Evolutionary conservation across 2,113 vertebrate species (phyloP).

Genomic region (Mormyrus lacerda): DNA sequence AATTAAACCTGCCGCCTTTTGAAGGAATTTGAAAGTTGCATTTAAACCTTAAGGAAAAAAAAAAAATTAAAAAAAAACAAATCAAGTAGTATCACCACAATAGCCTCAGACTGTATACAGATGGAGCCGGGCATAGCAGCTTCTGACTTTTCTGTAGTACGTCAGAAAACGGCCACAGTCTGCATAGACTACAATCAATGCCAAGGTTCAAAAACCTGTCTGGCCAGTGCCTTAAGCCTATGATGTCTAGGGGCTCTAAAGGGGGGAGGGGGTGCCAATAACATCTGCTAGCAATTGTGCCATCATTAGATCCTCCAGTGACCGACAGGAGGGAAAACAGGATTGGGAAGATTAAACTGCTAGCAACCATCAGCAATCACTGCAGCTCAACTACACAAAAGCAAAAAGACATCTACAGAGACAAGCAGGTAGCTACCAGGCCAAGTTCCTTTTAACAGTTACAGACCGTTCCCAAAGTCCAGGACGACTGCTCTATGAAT

Average conservation of each 20-base stretch:
- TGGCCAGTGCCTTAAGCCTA: constrained; percentile 59
- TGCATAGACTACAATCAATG: constrained; percentile 39
- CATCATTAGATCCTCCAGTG: constrained; percentile 66
- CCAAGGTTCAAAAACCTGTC: constrained; percentile 43
- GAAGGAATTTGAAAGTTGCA: constrained; percentile 55
- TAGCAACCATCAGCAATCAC: background rate
- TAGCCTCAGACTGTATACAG: constrained; percentile 53
- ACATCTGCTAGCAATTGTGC: constrained; percentile 45
- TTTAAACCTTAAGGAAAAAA: constrained; percentile 55
- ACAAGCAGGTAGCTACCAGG: background rate
- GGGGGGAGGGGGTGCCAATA: constrained; percentile 28
- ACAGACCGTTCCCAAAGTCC: background rate
- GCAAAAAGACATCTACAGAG: background rate
- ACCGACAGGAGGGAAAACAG: constrained; percentile 26
- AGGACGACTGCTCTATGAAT: background rate
- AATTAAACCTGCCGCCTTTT: constrained; percentile 45
- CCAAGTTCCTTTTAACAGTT: background rate
- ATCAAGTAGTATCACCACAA: constrained; percentile 46
- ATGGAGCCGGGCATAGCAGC: constrained; percentile 58
- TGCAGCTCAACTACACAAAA: background rate
- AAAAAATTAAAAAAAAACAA: constrained; percentile 51
- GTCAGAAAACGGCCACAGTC: constrained; percentile 70
- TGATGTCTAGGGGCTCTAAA: constrained; percentile 62
- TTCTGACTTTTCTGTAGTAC: constrained; percentile 74
- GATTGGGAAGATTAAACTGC: background rate